Conservation (phyloP, 2,888 invertebrate genomes). For the Alsophila aescularia region DNA sequence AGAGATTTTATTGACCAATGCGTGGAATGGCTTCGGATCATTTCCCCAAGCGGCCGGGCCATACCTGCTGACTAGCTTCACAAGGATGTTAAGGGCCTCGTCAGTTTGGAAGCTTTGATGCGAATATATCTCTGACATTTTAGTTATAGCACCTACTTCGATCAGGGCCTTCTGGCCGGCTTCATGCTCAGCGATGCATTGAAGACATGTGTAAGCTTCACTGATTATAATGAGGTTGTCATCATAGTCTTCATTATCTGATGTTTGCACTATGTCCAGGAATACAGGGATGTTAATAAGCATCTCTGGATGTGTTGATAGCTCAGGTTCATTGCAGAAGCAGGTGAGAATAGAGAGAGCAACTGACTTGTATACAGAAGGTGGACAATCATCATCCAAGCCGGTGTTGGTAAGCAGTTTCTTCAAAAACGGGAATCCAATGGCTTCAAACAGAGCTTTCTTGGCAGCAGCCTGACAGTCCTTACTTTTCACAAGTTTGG, state of each 20-base stretch:
- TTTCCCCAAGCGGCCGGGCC: slow-evolving; percentile 91
- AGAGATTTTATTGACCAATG: slow-evolving; percentile 91
- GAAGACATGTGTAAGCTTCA: slow-evolving; percentile 93
- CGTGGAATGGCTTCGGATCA: slow-evolving; percentile 91
- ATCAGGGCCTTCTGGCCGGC: slow-evolving; percentile 92
- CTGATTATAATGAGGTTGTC: slow-evolving; percentile 94
- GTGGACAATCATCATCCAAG: slow-evolving; percentile 94
- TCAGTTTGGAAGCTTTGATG: slow-evolving; percentile 96
- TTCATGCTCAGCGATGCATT: slow-evolving; percentile 90
- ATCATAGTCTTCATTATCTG: slow-evolving; percentile 93
- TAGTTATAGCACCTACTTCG: slow-evolving; percentile 90
- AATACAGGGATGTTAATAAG: slow-evolving; percentile 92
- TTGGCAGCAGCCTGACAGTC: slow-evolving; percentile 91
- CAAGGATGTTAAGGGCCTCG: slow-evolving; percentile 92
- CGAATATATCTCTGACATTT: slow-evolving; percentile 93
- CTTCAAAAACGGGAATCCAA: slow-evolving; percentile 94
- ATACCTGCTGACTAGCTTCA: slow-evolving; percentile 88
- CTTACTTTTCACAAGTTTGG: slow-evolving; percentile 93
- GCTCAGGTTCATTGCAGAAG: slow-evolving; percentile 92
- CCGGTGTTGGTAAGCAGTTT: slow-evolving; percentile 90
- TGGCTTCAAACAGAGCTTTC: slow-evolving; percentile 93
- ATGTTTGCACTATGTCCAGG: slow-evolving; percentile 92
- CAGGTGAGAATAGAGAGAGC: slow-evolving; percentile 94
- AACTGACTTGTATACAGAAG: slow-evolving; percentile 95
- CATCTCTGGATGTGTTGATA: slow-evolving; percentile 93